Evolutionary conservation across 2,113 vertebrate species (phyloP).

Genomic region (Thinocorus orbignyianus): DNA sequence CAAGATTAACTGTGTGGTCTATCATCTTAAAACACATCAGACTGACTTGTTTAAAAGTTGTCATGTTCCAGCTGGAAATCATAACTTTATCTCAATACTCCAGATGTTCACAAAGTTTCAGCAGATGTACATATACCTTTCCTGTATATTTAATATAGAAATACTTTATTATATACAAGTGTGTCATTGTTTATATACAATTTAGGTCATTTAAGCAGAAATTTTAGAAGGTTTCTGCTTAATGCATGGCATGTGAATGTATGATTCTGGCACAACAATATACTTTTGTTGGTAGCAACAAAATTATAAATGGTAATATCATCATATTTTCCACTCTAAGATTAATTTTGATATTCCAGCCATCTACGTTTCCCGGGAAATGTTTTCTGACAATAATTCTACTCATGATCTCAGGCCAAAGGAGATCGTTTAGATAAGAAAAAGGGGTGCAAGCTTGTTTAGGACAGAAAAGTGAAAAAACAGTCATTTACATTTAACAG

Average conservation of each 20-base stretch:
- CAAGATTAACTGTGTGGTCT: constrained; percentile 6
- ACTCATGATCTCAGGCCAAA: neutral
- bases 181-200: neutral
- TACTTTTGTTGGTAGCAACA: constrained; percentile 41
- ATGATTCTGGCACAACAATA: constrained; percentile 1
- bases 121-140: constrained; percentile 4
- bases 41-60: neutral
- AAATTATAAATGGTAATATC: neutral
- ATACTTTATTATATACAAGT: neutral
- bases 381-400: constrained; percentile 22
- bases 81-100: neutral
- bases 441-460: neutral
- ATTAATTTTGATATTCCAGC: constrained; percentile 33
- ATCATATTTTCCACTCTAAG: constrained; percentile 33
- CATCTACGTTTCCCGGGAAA: constrained; percentile 4
- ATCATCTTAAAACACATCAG: neutral
- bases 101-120: constrained; percentile 34
- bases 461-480: neutral
- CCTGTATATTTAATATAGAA: neutral
- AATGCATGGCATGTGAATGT: constrained; percentile 4
- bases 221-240: constrained; percentile 12
- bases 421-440: neutral
- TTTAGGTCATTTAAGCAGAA: neutral
- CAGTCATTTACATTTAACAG: neutral
- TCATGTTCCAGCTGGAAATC: neutral